Conservation (phyloP, 2,113 vertebrate genomes). For the Circaetus cinerascens region DNA sequence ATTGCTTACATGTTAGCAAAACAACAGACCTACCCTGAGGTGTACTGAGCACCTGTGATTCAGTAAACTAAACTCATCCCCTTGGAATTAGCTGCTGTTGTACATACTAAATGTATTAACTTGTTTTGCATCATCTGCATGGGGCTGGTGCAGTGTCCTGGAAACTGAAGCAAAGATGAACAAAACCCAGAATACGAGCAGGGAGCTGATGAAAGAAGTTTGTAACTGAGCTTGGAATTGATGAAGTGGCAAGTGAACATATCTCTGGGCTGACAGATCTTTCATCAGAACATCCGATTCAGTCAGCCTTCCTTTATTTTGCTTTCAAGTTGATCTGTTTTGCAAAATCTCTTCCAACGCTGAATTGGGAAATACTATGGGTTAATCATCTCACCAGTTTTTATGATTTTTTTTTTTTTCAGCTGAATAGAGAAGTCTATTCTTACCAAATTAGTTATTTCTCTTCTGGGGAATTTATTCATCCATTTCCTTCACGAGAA, state of each 20-base stretch:
- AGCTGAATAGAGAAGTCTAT: background rate
- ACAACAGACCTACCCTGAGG: background rate
- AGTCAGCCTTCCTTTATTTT: background rate
- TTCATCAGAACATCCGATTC: background rate
- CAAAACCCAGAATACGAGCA: background rate
- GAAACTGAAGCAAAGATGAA: background rate
- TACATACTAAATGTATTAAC: background rate
- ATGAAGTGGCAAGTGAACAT: background rate
- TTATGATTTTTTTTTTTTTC: background rate
- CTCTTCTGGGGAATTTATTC: background rate
- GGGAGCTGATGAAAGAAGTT: background rate
- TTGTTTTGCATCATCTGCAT: background rate
- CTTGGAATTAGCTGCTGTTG: background rate
- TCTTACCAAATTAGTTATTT: background rate
- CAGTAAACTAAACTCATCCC: background rate
- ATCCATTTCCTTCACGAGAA: background rate
- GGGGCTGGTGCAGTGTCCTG: background rate
- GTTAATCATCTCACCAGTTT: background rate
- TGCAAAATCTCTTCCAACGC: background rate
- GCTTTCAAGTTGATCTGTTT: background rate
- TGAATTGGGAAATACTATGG: background rate
- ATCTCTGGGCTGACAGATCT: background rate
- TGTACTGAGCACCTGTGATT: background rate
- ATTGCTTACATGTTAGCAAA: background rate
- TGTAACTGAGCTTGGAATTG: background rate